Percentiles rank a stretch among this genome's conserved stretches.
Evolutionary conservation across 2,888 invertebrate genomes (phyloP).

Genomic region (Mythimna vitellina): DNA sequence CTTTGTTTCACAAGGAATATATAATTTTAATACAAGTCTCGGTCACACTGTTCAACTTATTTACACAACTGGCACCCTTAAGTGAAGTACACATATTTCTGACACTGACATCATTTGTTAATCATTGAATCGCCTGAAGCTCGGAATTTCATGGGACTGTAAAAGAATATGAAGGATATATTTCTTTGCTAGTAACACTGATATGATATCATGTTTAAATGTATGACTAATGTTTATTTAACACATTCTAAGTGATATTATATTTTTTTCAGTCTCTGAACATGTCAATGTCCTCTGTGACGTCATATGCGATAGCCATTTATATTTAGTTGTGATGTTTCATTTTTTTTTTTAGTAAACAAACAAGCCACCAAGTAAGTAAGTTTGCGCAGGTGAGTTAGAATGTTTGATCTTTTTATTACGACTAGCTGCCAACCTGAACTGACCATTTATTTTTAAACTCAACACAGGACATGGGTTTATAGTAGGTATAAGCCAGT

Average conservation of each 20-base stretch:
- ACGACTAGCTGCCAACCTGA: background rate
- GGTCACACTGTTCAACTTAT: slow-evolving; percentile 64
- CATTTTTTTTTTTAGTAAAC: slow-evolving; percentile 33
- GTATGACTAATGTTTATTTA: slow-evolving; percentile 50
- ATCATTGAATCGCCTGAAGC: slow-evolving; percentile 38
- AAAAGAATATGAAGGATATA: slow-evolving; percentile 33
- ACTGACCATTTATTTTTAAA: no score
- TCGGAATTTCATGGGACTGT: slow-evolving; percentile 54
- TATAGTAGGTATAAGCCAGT: no score
- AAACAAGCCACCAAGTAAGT: slow-evolving; percentile 4
- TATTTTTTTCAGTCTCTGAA: slow-evolving; percentile 25
- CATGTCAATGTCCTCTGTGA: slow-evolving; percentile 46
- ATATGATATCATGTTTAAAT: slow-evolving; percentile 25
- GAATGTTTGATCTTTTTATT: slow-evolving; percentile 18
- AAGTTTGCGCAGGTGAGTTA: slow-evolving; percentile 20
- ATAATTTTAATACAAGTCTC: slow-evolving; percentile 34
- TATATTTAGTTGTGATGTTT: slow-evolving; percentile 27
- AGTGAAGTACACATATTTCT: slow-evolving; percentile 66
- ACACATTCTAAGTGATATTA: slow-evolving; percentile 19
- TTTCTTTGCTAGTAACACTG: slow-evolving; percentile 20
- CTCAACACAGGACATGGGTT: no score
- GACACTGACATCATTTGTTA: slow-evolving; percentile 79
- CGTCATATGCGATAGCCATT: slow-evolving; percentile 9
- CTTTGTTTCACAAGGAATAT: slow-evolving; percentile 40
- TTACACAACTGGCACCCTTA: slow-evolving; percentile 78